Evolutionary conservation across 2,888 invertebrate species (phyloP).

Genomic region (Drosophila colorata): DNA sequence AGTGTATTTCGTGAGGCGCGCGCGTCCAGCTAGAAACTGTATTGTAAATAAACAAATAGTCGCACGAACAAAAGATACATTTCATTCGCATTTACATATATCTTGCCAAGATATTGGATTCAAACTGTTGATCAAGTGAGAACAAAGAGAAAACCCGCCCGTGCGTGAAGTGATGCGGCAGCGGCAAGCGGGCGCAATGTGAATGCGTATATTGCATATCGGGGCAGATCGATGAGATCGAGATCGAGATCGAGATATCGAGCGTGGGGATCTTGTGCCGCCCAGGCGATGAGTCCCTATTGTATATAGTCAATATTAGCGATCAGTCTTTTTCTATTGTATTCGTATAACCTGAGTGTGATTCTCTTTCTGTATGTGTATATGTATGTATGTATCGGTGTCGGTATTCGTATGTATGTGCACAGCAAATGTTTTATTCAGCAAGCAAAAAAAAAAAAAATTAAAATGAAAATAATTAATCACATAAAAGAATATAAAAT

Average conservation of each 20-base stretch:
- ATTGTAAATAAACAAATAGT: conserved; percentile 51
- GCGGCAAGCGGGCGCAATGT: conserved; percentile 23
- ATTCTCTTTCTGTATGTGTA: conserved; percentile 19
- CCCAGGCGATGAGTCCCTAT: conserved; percentile 39
- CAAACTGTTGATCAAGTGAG: conserved; percentile 46
- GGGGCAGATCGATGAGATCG: conserved; percentile 47
- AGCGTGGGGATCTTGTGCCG: conserved; percentile 52
- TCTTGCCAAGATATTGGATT: conserved; percentile 3
- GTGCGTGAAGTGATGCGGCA: conserved; percentile 11
- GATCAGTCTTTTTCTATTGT: conserved; percentile 39
- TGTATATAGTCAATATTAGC: conserved; percentile 53
- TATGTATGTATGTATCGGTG: conserved; percentile 24
- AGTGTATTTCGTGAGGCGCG: conserved; percentile 27
- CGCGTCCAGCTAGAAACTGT: conserved; percentile 27
- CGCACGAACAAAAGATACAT: conserved; percentile 15
- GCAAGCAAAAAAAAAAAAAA: conserved; percentile 12
- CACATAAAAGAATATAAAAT: conserved; percentile 14
- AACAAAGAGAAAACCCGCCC: neutral
- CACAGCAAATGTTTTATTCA: conserved; percentile 37
- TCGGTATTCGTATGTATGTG: conserved; percentile 34
- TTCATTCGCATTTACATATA: conserved; percentile 11
- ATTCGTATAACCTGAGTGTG: conserved; percentile 20
- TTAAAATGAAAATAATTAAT: conserved; percentile 1
- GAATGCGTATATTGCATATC: conserved; percentile 17
- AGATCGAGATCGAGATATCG: conserved; percentile 40